These are phyloP conservation scores for Coranthus polyacanthus DNA, from an alignment of 2,797 vertebrate species.

Conservation along the genomic window DNA sequence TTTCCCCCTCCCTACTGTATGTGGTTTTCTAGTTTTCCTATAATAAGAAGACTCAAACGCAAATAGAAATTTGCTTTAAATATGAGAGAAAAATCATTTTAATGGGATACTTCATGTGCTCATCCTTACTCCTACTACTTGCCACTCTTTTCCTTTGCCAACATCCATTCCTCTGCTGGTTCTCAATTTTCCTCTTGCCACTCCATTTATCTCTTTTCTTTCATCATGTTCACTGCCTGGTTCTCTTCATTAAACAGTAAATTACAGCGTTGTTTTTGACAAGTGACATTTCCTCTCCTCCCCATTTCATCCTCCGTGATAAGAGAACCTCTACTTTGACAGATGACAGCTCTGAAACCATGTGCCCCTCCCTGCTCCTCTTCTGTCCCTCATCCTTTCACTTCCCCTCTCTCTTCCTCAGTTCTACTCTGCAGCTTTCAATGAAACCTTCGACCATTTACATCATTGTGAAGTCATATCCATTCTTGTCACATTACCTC, in stretches of 20 bases:
- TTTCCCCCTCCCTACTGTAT: constrained; percentile 3
- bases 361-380: not conserved
- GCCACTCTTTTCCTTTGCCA: not conserved
- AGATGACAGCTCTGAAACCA: constrained; percentile 9
- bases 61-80: constrained; percentile 1
- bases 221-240: not conserved
- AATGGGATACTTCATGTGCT: constrained; percentile 1
- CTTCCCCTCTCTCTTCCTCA: not conserved
- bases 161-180: not conserved
- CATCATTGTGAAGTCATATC: constrained; percentile 36
- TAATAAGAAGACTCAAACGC: constrained; percentile 7
- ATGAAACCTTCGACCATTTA: constrained; percentile 35
- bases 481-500: no score
- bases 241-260: constrained; percentile 42
- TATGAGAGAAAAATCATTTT: constrained; percentile 6
- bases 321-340: constrained; percentile 25
- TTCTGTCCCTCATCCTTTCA: not conserved
- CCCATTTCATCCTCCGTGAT: constrained; percentile 15
- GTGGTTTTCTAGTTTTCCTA: not conserved
- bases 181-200: not conserved
- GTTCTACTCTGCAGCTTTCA: constrained; percentile 38
- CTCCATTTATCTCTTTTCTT: not conserved
- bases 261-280: constrained; percentile 47
- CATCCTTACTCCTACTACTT: constrained; percentile 2
- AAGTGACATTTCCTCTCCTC: constrained; percentile 55